Evolutionary conservation across 2,888 invertebrate genomes (phyloP).

Genomic region (Tanypteryx hageni): DNA sequence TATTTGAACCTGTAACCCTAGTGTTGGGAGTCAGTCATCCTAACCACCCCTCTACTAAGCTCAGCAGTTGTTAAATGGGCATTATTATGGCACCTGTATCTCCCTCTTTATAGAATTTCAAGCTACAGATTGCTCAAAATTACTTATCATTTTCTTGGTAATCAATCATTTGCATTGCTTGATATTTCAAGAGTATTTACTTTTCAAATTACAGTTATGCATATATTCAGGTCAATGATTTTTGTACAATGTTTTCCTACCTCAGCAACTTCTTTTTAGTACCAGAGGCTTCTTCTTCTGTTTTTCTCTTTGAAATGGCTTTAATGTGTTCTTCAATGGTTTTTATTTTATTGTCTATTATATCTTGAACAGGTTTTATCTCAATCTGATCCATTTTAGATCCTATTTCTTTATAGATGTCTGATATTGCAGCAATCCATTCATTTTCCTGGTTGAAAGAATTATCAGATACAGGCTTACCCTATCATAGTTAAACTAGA

Average conservation of each 20-base stretch:
- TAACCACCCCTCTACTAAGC: too few species aligned
- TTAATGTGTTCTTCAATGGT: conserved; percentile 81
- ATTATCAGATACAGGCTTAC: not conserved
- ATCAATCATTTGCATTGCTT: not conserved
- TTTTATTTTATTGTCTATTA: conserved; percentile 80
- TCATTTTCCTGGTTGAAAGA: conserved; percentile 77
- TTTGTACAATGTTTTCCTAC: conserved; percentile 72
- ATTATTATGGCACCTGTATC: too few species aligned
- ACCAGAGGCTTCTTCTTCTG: conserved; percentile 85
- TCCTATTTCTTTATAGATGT: conserved; percentile 83
- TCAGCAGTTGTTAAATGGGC: too few species aligned
- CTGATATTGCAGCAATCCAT: conserved; percentile 82
- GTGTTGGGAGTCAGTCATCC: too few species aligned
- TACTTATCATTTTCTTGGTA: too few species aligned
- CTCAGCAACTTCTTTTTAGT: conserved; percentile 82
- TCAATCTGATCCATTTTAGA: conserved; percentile 83
- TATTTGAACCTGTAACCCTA: too few species aligned
- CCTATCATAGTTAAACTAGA: not conserved
- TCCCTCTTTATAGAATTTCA: too few species aligned
- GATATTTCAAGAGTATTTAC: not conserved
- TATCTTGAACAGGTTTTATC: conserved; percentile 81
- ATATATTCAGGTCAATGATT: not conserved
- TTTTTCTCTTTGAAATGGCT: conserved; percentile 78
- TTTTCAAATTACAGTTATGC: not conserved
- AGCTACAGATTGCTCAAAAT: too few species aligned